Evolutionary conservation across 2,888 invertebrate genomes (phyloP), one percentile per base, ranked within the genome.

Genomic region (Athripsodes cinereus): DNA sequence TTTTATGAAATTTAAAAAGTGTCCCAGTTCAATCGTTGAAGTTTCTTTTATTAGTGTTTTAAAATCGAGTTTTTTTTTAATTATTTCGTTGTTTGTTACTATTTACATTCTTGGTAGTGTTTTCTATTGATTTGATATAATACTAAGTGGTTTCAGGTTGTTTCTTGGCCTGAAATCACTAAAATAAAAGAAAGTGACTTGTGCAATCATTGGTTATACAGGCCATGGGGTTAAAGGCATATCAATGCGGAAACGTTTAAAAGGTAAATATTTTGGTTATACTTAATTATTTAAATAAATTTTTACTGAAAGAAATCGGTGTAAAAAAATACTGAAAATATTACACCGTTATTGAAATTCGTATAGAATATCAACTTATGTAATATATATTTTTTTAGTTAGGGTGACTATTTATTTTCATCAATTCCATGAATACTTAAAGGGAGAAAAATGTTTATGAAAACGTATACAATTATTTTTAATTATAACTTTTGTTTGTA

Each of bases 201-300:
- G 53, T 53, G 49, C 48, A 48, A 26, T 35, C 44, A 20, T 54
- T 50, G 58, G 47, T 48, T 59, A 22, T 48, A 20, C 46, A 55
- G 62, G 62, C 58, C 60, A 62, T 62, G 62, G 62, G 58, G 55
- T 52, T 62, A 49, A 51, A 34, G 53, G 54, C 55, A 53, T 58
- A 49, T 60, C 58, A 58, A 62, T 62, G 62, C 62, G 61, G 31
- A 53, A 58, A 55, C 54, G 62, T 53, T 40, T 62, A 62, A 62
- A 62, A 62, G 62, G 62, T 62, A 53, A 58, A 55, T 48, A 20
- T 26, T 26, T 26, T 10, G n/a, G n/a, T n/a, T n/a, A n/a, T n/a
- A n/a, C n/a, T n/a, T n/a, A n/a, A n/a, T n/a, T n/a, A n/a, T n/a
- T n/a, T n/a, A n/a, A n/a, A n/a, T n/a, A n/a, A n/a, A n/a, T n/a